Percentiles rank a stretch among this genome's conserved stretches.
Conservation (phyloP, 2,113 vertebrate genomes). For the Aleadryas rufinucha region DNA sequence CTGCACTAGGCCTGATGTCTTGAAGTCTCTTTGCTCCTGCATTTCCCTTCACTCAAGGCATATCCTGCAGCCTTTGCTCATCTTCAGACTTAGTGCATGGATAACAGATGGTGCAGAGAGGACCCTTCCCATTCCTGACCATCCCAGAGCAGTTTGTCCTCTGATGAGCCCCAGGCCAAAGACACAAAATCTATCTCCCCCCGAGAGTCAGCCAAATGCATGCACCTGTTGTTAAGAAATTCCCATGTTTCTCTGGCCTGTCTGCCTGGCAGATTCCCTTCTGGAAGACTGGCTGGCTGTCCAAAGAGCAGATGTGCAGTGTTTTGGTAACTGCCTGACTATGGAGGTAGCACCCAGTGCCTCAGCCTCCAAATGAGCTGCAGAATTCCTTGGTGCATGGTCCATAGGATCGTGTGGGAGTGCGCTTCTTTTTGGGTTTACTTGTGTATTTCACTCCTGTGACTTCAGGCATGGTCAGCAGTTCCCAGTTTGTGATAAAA, state of each 20-base stretch:
- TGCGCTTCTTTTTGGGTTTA: neutral
- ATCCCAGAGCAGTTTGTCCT: neutral
- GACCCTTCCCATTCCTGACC: neutral
- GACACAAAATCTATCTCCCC: neutral
- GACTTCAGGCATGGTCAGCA: neutral
- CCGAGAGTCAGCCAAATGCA: neutral
- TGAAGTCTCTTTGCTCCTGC: neutral
- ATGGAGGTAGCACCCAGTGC: neutral
- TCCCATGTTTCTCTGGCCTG: neutral
- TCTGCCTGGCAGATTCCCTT: neutral
- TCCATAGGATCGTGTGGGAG: neutral
- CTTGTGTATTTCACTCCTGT: neutral
- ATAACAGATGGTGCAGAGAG: neutral
- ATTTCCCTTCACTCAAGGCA: neutral
- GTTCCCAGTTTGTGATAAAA: neutral
- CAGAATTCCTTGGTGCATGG: neutral
- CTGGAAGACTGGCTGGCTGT: neutral
- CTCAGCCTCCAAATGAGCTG: neutral
- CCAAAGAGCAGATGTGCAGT: neutral
- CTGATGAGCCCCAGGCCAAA: neutral
- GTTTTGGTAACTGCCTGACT: neutral
- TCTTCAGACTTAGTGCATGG: neutral
- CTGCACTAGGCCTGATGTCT: neutral
- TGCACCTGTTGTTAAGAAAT: neutral
- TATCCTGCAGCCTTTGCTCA: neutral